Evolutionary conservation across 2,888 invertebrate genomes (phyloP).

Genomic region (Melolontha melolontha): DNA sequence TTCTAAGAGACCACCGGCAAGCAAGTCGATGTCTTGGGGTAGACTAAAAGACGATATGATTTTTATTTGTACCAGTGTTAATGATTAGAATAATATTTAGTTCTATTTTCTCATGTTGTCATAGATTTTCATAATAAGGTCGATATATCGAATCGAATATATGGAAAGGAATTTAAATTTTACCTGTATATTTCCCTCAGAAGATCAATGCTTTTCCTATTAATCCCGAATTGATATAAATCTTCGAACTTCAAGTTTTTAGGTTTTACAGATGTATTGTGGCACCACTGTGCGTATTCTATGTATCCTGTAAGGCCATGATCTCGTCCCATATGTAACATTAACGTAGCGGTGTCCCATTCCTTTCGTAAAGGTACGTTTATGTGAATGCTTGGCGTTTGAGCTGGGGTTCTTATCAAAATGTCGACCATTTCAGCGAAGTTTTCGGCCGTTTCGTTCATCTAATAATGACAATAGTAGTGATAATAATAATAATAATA

Average conservation of each 20-base stretch:
- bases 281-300: slow-evolving; percentile 76
- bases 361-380: slow-evolving; percentile 61
- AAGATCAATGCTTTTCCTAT: slow-evolving; percentile 71
- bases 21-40: slow-evolving; percentile 84
- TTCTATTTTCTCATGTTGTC: no score
- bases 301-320: slow-evolving; percentile 85
- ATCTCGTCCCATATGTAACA: slow-evolving; percentile 78
- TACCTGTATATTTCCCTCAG: slow-evolving; percentile 78
- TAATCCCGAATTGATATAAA: slow-evolving; percentile 70
- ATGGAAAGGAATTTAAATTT: no score
- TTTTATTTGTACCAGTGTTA: neutral
- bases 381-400: slow-evolving; percentile 71
- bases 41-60: slow-evolving; percentile 63
- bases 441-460: slow-evolving; percentile 68
- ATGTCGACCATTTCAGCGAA: slow-evolving; percentile 70
- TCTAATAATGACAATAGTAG: slow-evolving; percentile 61
- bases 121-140: no score
- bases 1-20: slow-evolving; percentile 87
- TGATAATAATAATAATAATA: no score
- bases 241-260: slow-evolving; percentile 68
- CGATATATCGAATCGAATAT: no score
- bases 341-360: slow-evolving; percentile 67
- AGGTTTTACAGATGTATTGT: slow-evolving; percentile 59
- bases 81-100: no score
- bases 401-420: slow-evolving; percentile 74